A percentile compares a stretch with the other conserved stretches of the same genome.
phyloP scores from a whole-genome alignment of 2,888 invertebrate genomes.

The Magallana nippona region DNA sequence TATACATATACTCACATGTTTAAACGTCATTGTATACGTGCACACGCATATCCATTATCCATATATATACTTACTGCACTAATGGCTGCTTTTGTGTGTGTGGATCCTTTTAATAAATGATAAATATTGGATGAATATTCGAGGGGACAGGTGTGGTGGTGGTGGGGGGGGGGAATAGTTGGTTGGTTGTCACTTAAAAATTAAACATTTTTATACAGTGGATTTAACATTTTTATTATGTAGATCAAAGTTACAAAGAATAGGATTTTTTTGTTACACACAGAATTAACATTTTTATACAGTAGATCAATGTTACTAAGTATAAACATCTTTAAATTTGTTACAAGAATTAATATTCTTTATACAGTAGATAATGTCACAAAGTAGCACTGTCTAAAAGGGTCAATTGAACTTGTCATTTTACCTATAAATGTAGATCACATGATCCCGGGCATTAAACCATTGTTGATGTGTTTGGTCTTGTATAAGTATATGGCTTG shows the following conservation, averaged over 20 bases:
- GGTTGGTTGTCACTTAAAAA: not conserved
- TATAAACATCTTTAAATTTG: not conserved
- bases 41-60: too few species aligned
- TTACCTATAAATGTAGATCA: not conserved
- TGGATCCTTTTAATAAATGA: not conserved
- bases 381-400: not conserved
- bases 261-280: not conserved
- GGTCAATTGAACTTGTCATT: not conserved
- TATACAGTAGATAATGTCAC: too few species aligned
- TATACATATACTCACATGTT: not conserved
- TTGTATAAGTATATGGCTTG: not conserved
- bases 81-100: not conserved
- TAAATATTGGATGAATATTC: not conserved
- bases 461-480: conserved; percentile 14
- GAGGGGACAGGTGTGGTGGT: not conserved
- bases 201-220: not conserved
- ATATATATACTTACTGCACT: conserved; percentile 5
- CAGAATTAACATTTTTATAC: too few species aligned
- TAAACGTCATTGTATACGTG: too few species aligned
- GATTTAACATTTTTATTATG: too few species aligned
- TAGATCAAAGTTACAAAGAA: not conserved
- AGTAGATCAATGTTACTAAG: too few species aligned
- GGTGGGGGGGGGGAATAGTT: too few species aligned
- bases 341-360: too few species aligned
- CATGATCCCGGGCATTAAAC: not conserved